Evolutionary conservation across 2,797 vertebrate species (phyloP), one percentile per base, ranked within the genome.

Genomic region (Peromyscus aztecus): DNA sequence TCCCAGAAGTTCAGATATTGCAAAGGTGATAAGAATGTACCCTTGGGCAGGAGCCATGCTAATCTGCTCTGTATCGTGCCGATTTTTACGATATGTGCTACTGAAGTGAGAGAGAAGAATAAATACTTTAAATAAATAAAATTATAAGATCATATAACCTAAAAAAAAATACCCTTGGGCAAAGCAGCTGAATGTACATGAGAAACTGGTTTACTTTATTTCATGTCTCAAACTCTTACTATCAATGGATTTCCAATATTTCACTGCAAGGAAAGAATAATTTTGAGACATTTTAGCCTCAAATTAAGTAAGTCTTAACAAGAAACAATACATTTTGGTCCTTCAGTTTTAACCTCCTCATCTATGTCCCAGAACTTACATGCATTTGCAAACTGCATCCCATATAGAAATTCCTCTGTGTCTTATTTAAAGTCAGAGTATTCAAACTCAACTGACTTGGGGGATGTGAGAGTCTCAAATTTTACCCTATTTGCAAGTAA

Each of bases 221-320:
- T 77, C 11, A 73, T 4, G 17, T 63, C 81, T 90, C 63, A 77
- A 80, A 89, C 37, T 90, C 78, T 94, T 78, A 67, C 67, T 92
- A 71, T 69, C n/a, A 52, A 94, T 3, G 67, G 57, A 94, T 88
- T 93, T 90, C 40, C 86, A 97, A 63, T 55, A 83, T 92, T 71
- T 96, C 37, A 73, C 0, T 89, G 57, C 6, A 89, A 57, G 37
- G 43, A 90, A 95, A 96, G 29, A 92, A 94, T 12, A 46, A n/a
- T 83, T 92, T 96, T 85, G 82, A 84, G 43, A 2, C 21, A 83
- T 17, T 90, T 10, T 86, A 86, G 61, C 59, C 34, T 49, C 43
- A 83, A 95, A 73, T 24, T 46, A 57, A 77, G 4, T 19, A 57
- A 77, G 4, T 19, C 29, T 85, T 52, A 80, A 52, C 14, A 92